A percentile compares a stretch with the other conserved stretches of the same genome.
phyloP scores from a whole-genome alignment of 1,140 invertebrate species.

The Plodia interpunctella region DNA sequence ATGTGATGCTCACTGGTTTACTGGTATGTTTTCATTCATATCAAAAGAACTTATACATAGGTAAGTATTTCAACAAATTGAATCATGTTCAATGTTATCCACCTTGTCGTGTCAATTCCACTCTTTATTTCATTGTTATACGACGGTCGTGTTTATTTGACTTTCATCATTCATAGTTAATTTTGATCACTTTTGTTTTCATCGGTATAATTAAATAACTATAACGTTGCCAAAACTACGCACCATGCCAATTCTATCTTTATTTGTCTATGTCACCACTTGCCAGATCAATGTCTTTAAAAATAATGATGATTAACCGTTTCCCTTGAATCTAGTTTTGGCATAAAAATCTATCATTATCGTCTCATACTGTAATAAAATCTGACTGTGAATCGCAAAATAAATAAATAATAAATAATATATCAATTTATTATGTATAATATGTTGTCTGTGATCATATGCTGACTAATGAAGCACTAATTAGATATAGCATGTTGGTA shows the following conservation, averaged over 20 bases:
- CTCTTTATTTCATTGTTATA: too few relatives aligned
- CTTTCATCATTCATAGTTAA: not conserved
- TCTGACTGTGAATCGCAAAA: not conserved
- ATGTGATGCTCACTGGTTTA: slow-evolving; percentile 80
- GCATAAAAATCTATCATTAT: not conserved
- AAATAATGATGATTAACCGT: not conserved
- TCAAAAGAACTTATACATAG: too few relatives aligned
- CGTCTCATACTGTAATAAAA: not conserved
- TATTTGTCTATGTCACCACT: not conserved
- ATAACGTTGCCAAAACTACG: not conserved
- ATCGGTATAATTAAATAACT: not conserved
- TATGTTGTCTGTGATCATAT: too few relatives aligned
- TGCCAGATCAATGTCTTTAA: not conserved
- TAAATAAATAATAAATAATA: too few relatives aligned
- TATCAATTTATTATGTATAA: too few relatives aligned
- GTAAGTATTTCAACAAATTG: too few relatives aligned
- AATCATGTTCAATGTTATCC: too few relatives aligned
- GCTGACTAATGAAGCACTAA: too few relatives aligned
- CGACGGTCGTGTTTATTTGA: not conserved
- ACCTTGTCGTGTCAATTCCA: too few relatives aligned
- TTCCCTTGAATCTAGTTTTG: not conserved
- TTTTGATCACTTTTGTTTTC: not conserved
- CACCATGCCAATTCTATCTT: slow-evolving; percentile 2
- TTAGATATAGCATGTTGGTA: too few relatives aligned
- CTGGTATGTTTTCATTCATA: slow-evolving; percentile 38